These are phyloP conservation scores for Mormyrus lacerda DNA, from an alignment of 2,113 vertebrate genomes.

Conservation along the genomic window DNA sequence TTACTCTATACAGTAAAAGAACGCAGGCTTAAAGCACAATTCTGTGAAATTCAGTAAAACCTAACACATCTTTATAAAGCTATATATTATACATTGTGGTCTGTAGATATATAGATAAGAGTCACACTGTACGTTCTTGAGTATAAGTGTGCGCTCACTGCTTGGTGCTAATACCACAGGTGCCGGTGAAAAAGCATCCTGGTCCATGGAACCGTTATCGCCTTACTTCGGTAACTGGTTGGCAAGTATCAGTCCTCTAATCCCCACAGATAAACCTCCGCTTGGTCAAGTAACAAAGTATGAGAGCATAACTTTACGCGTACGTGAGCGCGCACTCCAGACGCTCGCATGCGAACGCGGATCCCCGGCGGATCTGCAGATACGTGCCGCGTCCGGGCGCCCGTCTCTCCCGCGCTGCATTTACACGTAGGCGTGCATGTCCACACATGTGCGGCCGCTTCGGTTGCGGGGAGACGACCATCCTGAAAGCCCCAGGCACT, in stretches of 20 bases:
- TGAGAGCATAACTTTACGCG: background rate
- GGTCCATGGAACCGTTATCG: constrained; percentile 44
- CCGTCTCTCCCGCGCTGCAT: background rate
- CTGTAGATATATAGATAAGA: background rate
- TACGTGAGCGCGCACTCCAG: background rate
- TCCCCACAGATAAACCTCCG: constrained; percentile 45
- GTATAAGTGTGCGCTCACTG: background rate
- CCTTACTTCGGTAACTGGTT: constrained; percentile 53
- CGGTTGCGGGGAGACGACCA: background rate
- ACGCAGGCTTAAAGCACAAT: background rate
- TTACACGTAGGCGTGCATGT: background rate
- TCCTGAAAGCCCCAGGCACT: background rate
- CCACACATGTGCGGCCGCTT: background rate
- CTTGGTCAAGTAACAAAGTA: background rate
- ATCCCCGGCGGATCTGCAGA: background rate
- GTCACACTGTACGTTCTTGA: background rate
- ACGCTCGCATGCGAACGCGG: background rate
- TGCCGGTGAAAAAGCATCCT: background rate
- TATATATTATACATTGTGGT: background rate
- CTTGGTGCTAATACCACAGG: background rate
- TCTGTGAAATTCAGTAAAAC: background rate
- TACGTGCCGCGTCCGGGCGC: background rate
- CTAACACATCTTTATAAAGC: background rate
- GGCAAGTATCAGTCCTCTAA: constrained; percentile 62
- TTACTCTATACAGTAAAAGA: background rate